Base-by-base conservation (phyloP, 2,888 invertebrate genomes). In the Yponomeuta malinellus region DNA sequence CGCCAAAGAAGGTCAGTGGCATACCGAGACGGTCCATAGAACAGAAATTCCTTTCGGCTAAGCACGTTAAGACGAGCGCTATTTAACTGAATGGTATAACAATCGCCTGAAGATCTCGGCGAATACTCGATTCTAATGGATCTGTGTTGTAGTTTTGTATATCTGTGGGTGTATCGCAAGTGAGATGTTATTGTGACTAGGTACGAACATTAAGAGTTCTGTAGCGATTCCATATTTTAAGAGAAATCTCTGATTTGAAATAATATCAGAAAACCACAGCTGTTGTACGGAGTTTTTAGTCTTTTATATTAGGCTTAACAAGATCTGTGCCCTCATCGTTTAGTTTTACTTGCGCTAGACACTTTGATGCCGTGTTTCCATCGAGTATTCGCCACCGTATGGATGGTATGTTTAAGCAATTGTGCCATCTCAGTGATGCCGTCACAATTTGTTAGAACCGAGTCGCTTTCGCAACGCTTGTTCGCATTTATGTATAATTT, bases 61-160 rank as follows among this genome's bases (percentile, higher is more conserved):
- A 92, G 77, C 87, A 87, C 73, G 85, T 92, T 37, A 89, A 88
- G 81, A 88, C 92, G 74, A 92, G 92, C 81, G 92, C 91, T 76
- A 80, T 89, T 73, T 88, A 81, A 88, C 48, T 43, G 12, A 43
- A 37, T 0, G n/a, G 9, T 37, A 15, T 64, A 66, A 70, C 12
- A 69, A 23, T 69, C 69, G 48, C 59, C 12, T 63, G n/a, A 33
- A 65, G 70, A 70, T 70, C 70, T 70, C 70, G 64, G 48, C 15
- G 65, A 29, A 70, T 63, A 63, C 63, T 6, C 33, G 43, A 43
- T 67, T 67, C 33, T 33, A 37, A 43, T 23, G 9, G 48, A 52
- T 15, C 59, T 68, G 31, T 68, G 65, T 52, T 52, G 68, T 59
- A 5, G 23, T 68, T 52, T 23, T 9, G 4, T 52, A 59, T 59